These are phyloP conservation scores for Diprion similis DNA, from an alignment of 1,140 invertebrate species.

Conservation along the genomic window DNA sequence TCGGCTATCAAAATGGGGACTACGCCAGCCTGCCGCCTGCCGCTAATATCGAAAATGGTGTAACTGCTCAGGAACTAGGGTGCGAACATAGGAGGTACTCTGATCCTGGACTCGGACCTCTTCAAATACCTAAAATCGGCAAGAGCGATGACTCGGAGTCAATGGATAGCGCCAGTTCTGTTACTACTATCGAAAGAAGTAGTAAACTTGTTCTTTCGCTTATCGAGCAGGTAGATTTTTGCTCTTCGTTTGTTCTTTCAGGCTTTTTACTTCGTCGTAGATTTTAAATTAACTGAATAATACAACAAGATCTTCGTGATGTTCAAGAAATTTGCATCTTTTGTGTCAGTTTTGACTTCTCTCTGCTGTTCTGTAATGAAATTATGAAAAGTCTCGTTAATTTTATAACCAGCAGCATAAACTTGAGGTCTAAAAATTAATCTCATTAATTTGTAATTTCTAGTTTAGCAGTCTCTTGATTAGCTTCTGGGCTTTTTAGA, in stretches of 20 bases:
- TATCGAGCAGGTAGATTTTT: slow-evolving; percentile 58
- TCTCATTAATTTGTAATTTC: no score
- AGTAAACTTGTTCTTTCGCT: slow-evolving; percentile 60
- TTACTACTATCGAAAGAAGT: slow-evolving; percentile 57
- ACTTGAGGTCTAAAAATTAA: no score
- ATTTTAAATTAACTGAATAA: no score
- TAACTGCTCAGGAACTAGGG: slow-evolving; percentile 46
- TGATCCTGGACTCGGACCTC: slow-evolving; percentile 63
- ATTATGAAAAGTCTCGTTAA: no score
- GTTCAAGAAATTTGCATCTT: no score
- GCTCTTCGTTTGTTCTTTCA: neutral
- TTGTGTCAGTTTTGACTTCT: neutral
- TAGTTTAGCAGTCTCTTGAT: no score
- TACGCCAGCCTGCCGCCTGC: slow-evolving; percentile 63
- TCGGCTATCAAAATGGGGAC: slow-evolving; percentile 53
- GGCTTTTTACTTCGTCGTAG: no score
- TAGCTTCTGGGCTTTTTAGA: no score
- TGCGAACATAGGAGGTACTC: slow-evolving; percentile 62
- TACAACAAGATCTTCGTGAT: no score
- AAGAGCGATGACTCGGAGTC: slow-evolving; percentile 58
- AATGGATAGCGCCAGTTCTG: slow-evolving; percentile 48
- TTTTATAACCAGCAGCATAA: no score
- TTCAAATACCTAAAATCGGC: slow-evolving; percentile 42
- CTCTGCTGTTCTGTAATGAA: neutral
- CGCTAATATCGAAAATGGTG: slow-evolving; percentile 50